Evolutionary conservation across 2,113 vertebrate genomes (phyloP).

Genomic region (Syrrhaptes paradoxus): DNA sequence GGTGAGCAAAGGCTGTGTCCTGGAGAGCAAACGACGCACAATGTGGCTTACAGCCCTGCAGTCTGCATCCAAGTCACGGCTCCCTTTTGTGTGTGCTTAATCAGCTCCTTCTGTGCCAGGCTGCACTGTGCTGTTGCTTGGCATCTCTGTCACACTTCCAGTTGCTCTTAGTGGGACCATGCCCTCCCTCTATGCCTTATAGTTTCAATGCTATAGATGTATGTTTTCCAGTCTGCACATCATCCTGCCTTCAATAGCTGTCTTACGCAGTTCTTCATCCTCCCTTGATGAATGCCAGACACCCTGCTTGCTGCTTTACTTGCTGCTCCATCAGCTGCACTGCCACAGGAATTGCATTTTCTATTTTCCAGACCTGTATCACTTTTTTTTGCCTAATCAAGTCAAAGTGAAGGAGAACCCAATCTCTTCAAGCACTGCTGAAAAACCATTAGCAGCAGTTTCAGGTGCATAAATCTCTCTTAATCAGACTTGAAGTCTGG

Average conservation of each 20-base stretch:
- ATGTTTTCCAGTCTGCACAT: background rate
- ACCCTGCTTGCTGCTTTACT: background rate
- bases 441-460: background rate
- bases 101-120: background rate
- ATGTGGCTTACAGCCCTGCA: background rate
- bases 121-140: fast-evolving
- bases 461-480: background rate
- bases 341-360: background rate
- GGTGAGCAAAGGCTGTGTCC: background rate
- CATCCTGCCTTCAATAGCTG: background rate
- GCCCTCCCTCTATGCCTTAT: background rate
- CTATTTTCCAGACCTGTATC: background rate
- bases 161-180: background rate
- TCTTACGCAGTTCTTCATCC: background rate
- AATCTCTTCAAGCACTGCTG: background rate
- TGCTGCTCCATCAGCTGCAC: background rate
- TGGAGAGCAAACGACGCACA: background rate
- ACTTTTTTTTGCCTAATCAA: background rate
- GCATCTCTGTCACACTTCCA: background rate
- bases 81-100: background rate
- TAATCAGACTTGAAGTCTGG: background rate
- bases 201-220: background rate
- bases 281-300: background rate
- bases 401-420: background rate
- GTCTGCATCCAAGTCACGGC: slow-evolving; percentile 37